Evolutionary conservation across 2,113 vertebrate genomes (phyloP).

Genomic region (Saccopteryx bilineata): DNA sequence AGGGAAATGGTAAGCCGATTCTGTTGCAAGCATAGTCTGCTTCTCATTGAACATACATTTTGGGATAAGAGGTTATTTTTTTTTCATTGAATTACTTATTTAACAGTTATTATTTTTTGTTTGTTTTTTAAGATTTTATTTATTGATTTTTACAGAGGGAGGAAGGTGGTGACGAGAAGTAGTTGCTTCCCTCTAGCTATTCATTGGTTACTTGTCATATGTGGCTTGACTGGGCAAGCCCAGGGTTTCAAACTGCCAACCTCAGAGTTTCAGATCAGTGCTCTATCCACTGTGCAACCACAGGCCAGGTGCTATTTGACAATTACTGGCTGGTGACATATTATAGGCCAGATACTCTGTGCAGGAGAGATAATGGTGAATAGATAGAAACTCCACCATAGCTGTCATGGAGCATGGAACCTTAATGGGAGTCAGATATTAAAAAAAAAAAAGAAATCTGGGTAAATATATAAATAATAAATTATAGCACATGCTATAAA

Average conservation of each 20-base stretch:
- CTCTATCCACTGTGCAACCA: too few species aligned
- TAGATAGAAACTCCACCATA: background rate
- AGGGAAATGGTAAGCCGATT: background rate
- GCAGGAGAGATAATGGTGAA: background rate
- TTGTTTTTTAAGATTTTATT: too few species aligned
- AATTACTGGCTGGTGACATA: background rate
- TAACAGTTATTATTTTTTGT: background rate
- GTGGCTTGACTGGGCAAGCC: too few species aligned
- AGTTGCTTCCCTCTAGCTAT: too few species aligned
- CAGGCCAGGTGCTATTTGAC: background rate
- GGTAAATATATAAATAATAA: background rate
- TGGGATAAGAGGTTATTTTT: background rate
- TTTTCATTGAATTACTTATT: conserved; percentile 4
- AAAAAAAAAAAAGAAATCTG: conserved; percentile 4
- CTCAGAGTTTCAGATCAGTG: too few species aligned
- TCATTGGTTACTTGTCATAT: too few species aligned
- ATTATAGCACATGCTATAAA: background rate
- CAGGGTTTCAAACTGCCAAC: too few species aligned
- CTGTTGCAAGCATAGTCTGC: background rate
- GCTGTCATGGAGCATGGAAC: background rate
- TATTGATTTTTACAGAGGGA: too few species aligned
- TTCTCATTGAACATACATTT: background rate
- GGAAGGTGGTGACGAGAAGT: too few species aligned
- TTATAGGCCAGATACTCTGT: background rate
- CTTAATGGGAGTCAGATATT: background rate